Evolutionary conservation across 2,113 vertebrate species (phyloP).

Genomic region (Nothobranchius furzeri): DNA sequence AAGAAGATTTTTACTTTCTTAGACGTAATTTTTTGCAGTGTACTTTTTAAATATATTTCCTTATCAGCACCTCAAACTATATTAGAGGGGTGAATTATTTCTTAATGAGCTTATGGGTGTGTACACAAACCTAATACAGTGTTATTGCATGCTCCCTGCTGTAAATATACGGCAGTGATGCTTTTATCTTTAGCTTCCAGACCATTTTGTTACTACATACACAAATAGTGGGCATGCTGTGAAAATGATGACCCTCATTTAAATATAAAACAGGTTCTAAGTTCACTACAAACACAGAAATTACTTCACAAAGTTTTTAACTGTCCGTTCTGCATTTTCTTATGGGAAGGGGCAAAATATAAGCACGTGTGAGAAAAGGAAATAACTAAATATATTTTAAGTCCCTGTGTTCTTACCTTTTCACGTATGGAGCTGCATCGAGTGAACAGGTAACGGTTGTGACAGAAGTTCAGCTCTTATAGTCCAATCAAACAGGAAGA

Average conservation of each 20-base stretch:
- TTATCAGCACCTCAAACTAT: slow-evolving; percentile 17
- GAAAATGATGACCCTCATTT: slow-evolving; percentile 51
- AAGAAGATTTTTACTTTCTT: too few relatives aligned
- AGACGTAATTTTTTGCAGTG: too few relatives aligned
- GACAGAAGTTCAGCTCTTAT: slow-evolving; percentile 29
- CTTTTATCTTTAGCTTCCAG: slow-evolving; percentile 54
- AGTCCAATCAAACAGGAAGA: slow-evolving; percentile 1
- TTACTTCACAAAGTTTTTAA: not conserved
- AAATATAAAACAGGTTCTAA: slow-evolving; percentile 33
- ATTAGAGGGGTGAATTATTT: slow-evolving; percentile 42
- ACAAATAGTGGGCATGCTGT: slow-evolving; percentile 43
- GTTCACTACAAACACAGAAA: slow-evolving; percentile 24
- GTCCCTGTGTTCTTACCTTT: slow-evolving; percentile 44
- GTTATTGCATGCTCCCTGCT: slow-evolving; percentile 38
- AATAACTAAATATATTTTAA: too few relatives aligned
- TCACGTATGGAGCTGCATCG: not conserved
- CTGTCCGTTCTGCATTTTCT: slow-evolving; percentile 6
- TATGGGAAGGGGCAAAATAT: not conserved
- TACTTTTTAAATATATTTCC: slow-evolving; percentile 11
- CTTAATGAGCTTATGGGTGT: slow-evolving; percentile 49
- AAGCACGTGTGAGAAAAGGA: not conserved
- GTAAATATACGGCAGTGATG: slow-evolving; percentile 41
- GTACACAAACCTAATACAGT: slow-evolving; percentile 38
- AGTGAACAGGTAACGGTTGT: not conserved
- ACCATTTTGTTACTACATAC: slow-evolving; percentile 12